These are phyloP conservation scores for Ctenosaura bakeri DNA, from an alignment of 2,797 vertebrate species.

Conservation along the genomic window DNA sequence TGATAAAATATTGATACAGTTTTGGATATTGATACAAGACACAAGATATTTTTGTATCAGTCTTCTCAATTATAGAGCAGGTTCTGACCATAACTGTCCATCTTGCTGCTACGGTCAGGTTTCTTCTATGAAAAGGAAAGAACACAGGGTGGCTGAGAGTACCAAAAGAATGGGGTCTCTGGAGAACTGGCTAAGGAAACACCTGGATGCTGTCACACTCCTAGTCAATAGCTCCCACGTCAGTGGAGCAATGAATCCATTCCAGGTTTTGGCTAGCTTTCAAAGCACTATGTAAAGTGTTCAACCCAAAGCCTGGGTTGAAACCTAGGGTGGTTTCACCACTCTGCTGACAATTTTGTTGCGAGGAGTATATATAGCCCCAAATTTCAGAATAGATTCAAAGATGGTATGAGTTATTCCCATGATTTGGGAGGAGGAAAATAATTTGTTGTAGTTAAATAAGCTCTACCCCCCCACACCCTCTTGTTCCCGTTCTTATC, in stretches of 20 bases:
- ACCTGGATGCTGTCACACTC: not conserved
- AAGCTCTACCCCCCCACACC: too few relatives aligned
- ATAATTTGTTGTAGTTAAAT: not conserved
- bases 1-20: too few relatives aligned
- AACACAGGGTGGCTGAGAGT: not conserved
- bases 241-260: too few relatives aligned
- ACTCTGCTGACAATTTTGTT: too few relatives aligned
- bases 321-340: not conserved
- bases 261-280: not conserved
- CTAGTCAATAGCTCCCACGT: not conserved
- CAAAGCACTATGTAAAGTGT: not conserved
- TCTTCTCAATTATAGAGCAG: not conserved
- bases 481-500: too few relatives aligned
- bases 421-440: too few relatives aligned
- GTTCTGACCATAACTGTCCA: not conserved
- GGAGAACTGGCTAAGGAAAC: not conserved
- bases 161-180: not conserved
- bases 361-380: not conserved
- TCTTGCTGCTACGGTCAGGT: not conserved
- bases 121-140: not conserved
- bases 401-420: not conserved
- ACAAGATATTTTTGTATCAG: too few relatives aligned
- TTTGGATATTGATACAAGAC: too few relatives aligned
- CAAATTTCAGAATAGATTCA: not conserved
- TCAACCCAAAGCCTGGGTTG: not conserved